phyloP scores from a whole-genome alignment of 2,888 invertebrate genomes.

The Phyto melanocephala region DNA sequence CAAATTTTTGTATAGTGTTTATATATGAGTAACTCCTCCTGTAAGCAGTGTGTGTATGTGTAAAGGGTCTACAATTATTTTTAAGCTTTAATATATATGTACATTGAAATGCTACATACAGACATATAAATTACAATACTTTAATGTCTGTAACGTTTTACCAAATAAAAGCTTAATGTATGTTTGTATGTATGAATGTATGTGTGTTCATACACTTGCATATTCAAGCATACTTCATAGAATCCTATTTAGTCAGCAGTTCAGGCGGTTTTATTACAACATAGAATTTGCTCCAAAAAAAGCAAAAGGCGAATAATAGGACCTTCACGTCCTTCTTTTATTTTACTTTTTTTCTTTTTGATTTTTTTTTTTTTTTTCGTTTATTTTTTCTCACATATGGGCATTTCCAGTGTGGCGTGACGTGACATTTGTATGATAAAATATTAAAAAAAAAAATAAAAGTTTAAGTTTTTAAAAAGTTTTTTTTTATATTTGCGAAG shows the following conservation, averaged over 20 bases:
- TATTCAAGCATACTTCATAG: not conserved
- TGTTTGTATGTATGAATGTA: too few relatives aligned
- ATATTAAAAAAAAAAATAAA: too few relatives aligned
- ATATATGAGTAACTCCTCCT: not conserved
- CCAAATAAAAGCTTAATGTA: too few relatives aligned
- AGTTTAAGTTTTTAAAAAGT: too few relatives aligned
- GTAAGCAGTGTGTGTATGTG: not conserved
- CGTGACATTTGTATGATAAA: too few relatives aligned
- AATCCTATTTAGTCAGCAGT: slow-evolving; percentile 17
- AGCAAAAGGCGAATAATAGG: not conserved
- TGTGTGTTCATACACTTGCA: too few relatives aligned
- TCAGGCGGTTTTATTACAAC: slow-evolving; percentile 47
- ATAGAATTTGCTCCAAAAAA: slow-evolving; percentile 7
- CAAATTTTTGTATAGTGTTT: not conserved
- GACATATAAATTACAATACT: slow-evolving; percentile 36
- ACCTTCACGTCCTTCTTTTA: slow-evolving; percentile 13
- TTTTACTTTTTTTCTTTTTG: not conserved
- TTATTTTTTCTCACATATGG: too few relatives aligned
- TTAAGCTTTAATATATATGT: not conserved
- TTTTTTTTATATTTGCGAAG: too few relatives aligned
- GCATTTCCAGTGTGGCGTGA: too few relatives aligned
- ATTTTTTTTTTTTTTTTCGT: not conserved
- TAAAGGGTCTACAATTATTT: not conserved
- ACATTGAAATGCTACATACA: not conserved
- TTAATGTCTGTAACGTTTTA: slow-evolving; percentile 41